phyloP scores from a whole-genome alignment of 2,797 vertebrate genomes.

The Argentina silus region DNA sequence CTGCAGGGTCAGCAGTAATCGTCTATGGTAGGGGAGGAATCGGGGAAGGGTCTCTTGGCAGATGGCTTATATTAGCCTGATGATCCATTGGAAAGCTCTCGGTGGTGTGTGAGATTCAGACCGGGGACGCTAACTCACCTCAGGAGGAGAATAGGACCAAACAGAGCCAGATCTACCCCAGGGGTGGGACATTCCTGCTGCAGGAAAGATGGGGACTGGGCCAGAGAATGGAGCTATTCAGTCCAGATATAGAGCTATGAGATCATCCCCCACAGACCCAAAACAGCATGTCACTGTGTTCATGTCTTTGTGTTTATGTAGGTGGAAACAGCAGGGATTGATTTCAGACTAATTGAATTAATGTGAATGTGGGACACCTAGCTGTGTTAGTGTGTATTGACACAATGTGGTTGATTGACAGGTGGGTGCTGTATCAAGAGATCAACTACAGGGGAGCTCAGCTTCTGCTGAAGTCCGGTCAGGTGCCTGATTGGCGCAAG shows the following conservation, averaged over 20 bases:
- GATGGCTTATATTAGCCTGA: conserved; percentile 5
- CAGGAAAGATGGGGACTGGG: conserved; percentile 23
- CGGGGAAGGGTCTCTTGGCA: conserved; percentile 28
- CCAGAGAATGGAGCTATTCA: conserved; percentile 25
- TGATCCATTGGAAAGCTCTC: conserved; percentile 54
- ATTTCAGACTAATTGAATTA: not conserved
- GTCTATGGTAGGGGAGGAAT: conserved; percentile 33
- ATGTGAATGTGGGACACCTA: not conserved
- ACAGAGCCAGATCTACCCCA: conserved; percentile 45
- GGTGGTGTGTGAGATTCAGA: conserved; percentile 71
- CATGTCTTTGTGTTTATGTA: too few relatives aligned
- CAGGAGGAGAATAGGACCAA: conserved; percentile 48
- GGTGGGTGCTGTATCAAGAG: conserved; percentile 90
- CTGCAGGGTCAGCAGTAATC: too few relatives aligned
- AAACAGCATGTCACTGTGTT: not conserved
- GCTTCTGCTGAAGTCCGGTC: conserved; percentile 83
- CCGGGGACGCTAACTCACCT: conserved; percentile 49
- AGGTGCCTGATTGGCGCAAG: conserved; percentile 82
- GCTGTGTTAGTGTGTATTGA: not conserved
- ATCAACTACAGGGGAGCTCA: conserved; percentile 88
- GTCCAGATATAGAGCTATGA: not conserved
- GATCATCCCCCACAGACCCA: not conserved
- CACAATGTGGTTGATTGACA: conserved; percentile 51
- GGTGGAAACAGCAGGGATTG: not conserved
- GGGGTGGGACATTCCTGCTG: conserved; percentile 55